phyloP scores from a whole-genome alignment of 2,113 vertebrate species.

The Donacobius atricapilla region DNA sequence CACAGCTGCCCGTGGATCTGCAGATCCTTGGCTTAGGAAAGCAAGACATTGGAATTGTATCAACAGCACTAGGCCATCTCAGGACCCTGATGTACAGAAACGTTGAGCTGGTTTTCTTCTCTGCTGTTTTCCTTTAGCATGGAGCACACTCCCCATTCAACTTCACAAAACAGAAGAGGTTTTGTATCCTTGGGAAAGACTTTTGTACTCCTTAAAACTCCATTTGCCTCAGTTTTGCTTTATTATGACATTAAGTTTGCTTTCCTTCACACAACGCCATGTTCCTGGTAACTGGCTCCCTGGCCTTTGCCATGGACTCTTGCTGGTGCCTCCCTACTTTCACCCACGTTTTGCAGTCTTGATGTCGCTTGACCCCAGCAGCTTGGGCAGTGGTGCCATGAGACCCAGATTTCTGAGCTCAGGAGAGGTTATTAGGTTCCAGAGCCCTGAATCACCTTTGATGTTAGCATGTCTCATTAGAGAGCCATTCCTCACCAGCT shows the following conservation, averaged over 20 bases:
- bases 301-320: neutral
- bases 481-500: conserved; percentile 11
- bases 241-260: neutral
- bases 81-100: neutral
- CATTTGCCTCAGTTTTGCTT: neutral
- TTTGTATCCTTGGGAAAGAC: neutral
- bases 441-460: neutral
- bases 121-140: neutral
- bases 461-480: conserved; percentile 14
- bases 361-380: neutral
- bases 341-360: neutral
- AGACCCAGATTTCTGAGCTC: neutral
- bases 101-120: neutral
- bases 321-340: neutral
- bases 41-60: neutral
- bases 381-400: neutral
- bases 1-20: neutral
- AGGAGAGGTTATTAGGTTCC: neutral
- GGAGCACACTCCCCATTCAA: neutral
- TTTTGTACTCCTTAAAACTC: neutral
- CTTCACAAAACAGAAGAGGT: neutral
- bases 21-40: neutral
- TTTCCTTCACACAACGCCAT: neutral
- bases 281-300: neutral
- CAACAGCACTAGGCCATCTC: neutral